Conservation (phyloP, 2,888 invertebrate genomes). For the Trissolcus japonicus region DNA sequence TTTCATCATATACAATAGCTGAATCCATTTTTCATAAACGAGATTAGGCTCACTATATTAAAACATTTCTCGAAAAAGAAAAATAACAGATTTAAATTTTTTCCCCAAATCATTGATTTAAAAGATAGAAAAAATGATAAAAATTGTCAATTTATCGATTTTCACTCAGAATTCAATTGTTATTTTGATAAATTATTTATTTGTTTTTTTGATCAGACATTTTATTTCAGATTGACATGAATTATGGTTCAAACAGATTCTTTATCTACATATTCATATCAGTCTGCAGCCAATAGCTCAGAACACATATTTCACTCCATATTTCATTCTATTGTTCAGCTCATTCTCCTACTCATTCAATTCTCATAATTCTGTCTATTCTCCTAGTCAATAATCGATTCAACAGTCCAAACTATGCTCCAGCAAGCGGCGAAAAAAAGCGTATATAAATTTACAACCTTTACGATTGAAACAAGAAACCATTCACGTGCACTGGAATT, state of each 20-base stretch:
- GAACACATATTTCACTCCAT: conserved; percentile 47
- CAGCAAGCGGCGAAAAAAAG: conserved; percentile 21
- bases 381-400: conserved; percentile 48
- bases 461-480: conserved; percentile 26
- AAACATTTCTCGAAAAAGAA: conserved; percentile 31
- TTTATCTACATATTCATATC: conserved; percentile 52
- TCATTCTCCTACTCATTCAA: conserved; percentile 51
- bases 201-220: too few relatives aligned
- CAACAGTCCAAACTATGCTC: conserved; percentile 35
- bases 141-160: too few relatives aligned
- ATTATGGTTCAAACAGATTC: conserved; percentile 44
- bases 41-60: conserved; percentile 53
- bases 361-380: conserved; percentile 49
- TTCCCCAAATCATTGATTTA: not conserved
- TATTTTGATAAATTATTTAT: too few relatives aligned
- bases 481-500: conserved; percentile 22
- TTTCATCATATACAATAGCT: conserved; percentile 66
- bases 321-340: conserved; percentile 46
- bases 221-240: conserved; percentile 13
- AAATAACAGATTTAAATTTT: not conserved
- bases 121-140: not conserved
- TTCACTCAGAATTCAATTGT: too few relatives aligned
- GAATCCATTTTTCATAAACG: conserved; percentile 58
- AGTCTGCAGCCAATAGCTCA: conserved; percentile 36
- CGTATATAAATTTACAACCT: conserved; percentile 30